Evolutionary conservation across 2,113 vertebrate species (phyloP).

Genomic region (Varanus komodoensis): DNA sequence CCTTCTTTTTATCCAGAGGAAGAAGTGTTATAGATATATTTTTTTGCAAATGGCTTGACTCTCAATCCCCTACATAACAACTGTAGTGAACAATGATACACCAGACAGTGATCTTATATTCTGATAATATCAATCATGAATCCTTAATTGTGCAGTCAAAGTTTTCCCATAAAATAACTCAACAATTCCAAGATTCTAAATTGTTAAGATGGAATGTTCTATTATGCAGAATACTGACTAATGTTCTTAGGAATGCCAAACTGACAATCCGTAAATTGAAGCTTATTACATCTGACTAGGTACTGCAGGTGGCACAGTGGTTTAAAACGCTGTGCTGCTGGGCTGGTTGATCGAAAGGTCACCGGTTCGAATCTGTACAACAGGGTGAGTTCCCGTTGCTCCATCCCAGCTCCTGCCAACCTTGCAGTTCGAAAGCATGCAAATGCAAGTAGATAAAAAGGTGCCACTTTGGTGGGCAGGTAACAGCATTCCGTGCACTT

Average conservation of each 20-base stretch:
- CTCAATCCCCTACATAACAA: background rate
- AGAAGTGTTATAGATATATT: background rate
- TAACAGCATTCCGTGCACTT: no score
- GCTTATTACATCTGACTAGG: background rate
- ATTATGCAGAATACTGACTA: background rate
- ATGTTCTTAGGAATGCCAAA: background rate
- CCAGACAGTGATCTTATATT: background rate
- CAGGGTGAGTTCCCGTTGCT: no score
- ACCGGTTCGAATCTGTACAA: no score
- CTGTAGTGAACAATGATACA: background rate
- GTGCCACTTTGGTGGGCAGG: no score
- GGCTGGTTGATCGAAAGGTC: no score
- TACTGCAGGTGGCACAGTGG: no score
- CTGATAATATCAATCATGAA: background rate
- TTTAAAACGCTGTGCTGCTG: no score
- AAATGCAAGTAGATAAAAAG: no score
- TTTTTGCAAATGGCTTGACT: background rate
- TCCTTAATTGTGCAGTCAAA: background rate
- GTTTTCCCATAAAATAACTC: background rate
- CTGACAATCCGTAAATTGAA: background rate
- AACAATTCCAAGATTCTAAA: background rate
- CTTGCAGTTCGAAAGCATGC: no score
- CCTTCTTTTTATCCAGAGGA: background rate
- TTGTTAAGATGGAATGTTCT: background rate
- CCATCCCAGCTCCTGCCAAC: no score